Evolutionary conservation across 2,888 invertebrate species (phyloP).

Genomic region (Agelastica alni): DNA sequence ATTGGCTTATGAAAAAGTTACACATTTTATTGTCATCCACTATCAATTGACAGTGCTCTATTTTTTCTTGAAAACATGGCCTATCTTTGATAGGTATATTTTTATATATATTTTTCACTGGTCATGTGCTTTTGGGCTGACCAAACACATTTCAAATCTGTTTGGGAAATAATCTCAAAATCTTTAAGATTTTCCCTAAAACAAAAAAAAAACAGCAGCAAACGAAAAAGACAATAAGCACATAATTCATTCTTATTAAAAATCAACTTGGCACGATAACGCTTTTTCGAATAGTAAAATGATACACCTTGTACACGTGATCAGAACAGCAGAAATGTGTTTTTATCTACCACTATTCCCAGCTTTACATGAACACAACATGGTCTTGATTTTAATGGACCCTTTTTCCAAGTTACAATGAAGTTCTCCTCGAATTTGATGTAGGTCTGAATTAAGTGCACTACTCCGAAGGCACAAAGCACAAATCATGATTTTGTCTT

Average conservation of each 20-base stretch:
- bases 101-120: conserved; percentile 14
- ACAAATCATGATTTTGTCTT: too few species aligned
- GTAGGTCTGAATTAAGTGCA: too few species aligned
- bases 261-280: conserved; percentile 16
- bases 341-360: conserved; percentile 17
- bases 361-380: conserved; percentile 18
- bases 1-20: conserved; percentile 16
- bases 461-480: too few species aligned
- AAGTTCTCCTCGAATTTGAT: conserved; percentile 14
- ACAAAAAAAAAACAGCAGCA: conserved; percentile 12
- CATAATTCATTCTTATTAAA: conserved; percentile 8
- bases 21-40: conserved; percentile 10
- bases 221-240: conserved; percentile 15
- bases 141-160: conserved; percentile 21
- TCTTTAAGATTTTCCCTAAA: conserved; percentile 20
- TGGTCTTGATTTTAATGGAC: conserved; percentile 2
- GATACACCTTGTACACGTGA: conserved; percentile 22
- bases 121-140: conserved; percentile 10
- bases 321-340: conserved; percentile 17
- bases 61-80: conserved; percentile 18
- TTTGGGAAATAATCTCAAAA: conserved; percentile 21
- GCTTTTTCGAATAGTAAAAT: conserved; percentile 19
- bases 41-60: conserved; percentile 4
- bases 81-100: conserved; percentile 15
- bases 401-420: neutral